Conservation (phyloP, 2,113 vertebrate genomes). For the Cyphomyrus plagiostoma region DNA sequence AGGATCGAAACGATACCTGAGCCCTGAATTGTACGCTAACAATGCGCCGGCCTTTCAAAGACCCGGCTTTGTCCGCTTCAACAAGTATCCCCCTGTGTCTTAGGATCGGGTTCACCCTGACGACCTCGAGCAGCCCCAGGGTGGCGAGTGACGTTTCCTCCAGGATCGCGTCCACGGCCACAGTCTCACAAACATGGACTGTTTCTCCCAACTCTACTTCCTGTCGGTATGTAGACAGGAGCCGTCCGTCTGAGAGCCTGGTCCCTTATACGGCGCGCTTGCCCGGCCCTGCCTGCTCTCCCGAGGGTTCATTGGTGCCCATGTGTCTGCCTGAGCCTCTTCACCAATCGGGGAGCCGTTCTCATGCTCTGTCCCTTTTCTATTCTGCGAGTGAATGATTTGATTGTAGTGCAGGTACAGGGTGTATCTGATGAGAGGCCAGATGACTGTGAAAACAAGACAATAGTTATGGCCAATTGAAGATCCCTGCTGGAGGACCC, state of each 20-base stretch:
- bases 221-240: not conserved
- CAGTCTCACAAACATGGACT: slow-evolving; percentile 20
- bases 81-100: not conserved
- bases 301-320: not conserved
- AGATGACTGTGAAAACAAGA: slow-evolving; percentile 66
- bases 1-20: not conserved
- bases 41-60: not conserved
- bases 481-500: slow-evolving; percentile 28
- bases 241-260: not conserved
- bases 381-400: not conserved
- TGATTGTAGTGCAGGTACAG: slow-evolving; percentile 54
- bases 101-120: slow-evolving; percentile 18
- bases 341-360: not conserved
- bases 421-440: slow-evolving; percentile 66
- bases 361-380: not conserved
- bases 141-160: slow-evolving; percentile 12
- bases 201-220: slow-evolving; percentile 12
- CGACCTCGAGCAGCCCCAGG: slow-evolving; percentile 11
- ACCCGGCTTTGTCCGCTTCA: not conserved
- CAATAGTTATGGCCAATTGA: slow-evolving; percentile 56
- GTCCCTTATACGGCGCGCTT: not conserved
- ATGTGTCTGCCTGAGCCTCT: not conserved
- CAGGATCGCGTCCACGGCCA: not conserved
- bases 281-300: not conserved
- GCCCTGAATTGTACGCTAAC: not conserved